phyloP scores from a whole-genome alignment of 1,140 invertebrate species.

The Glossosoma conforme region DNA sequence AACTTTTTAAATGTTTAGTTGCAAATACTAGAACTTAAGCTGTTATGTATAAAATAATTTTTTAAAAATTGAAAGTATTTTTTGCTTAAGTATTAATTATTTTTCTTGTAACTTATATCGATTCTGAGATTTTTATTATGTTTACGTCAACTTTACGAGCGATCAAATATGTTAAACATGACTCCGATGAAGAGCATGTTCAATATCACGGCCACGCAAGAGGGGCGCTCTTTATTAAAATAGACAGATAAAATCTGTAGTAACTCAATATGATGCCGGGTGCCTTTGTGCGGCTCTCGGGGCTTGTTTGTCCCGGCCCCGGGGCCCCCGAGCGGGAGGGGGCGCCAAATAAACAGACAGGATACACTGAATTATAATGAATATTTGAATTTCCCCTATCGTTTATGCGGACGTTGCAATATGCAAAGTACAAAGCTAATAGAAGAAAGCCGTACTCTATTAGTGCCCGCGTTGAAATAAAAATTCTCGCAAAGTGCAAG shows the following conservation, averaged over 20 bases:
- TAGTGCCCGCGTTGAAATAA: slow-evolving; percentile 4
- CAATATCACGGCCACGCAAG: slow-evolving; percentile 11
- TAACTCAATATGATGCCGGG: slow-evolving; percentile 27
- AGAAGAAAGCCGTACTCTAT: slow-evolving; percentile 11
- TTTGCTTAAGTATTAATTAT: too few species aligned
- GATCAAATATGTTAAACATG: slow-evolving; percentile 4
- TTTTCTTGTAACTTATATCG: too few species aligned
- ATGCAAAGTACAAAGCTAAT: slow-evolving; percentile 24
- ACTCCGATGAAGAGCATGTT: slow-evolving; percentile 10
- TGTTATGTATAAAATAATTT: too few species aligned
- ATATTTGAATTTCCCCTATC: slow-evolving; percentile 21
- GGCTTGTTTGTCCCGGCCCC: slow-evolving; percentile 23
- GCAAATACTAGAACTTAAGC: too few species aligned
- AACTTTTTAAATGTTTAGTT: too few species aligned
- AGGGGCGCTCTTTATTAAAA: slow-evolving; percentile 25
- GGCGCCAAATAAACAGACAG: slow-evolving; percentile 22
- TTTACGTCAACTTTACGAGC: too few species aligned
- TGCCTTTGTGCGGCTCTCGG: slow-evolving; percentile 20
- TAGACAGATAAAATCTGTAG: slow-evolving; percentile 27
- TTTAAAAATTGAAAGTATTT: too few species aligned
- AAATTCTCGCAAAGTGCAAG: too few species aligned
- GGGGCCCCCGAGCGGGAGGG: slow-evolving; percentile 4
- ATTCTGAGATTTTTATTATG: too few species aligned
- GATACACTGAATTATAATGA: slow-evolving; percentile 30
- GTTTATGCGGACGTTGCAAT: slow-evolving; percentile 21